Conservation (phyloP, 2,113 vertebrate species). For the Taxidea taxus region DNA sequence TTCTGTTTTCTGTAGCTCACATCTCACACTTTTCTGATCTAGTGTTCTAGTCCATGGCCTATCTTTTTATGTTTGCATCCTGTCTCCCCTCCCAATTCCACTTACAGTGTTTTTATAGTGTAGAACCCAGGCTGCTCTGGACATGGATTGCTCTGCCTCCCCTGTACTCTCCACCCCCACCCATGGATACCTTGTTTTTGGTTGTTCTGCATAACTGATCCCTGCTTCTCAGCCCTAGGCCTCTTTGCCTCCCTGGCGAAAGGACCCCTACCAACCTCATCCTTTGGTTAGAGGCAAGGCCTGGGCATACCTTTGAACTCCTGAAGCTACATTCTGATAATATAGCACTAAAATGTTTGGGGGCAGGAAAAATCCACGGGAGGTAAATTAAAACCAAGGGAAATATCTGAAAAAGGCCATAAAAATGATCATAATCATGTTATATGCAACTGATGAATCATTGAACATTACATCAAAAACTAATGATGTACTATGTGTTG, state of each 20-base stretch:
- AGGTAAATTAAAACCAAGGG: constrained; percentile 30
- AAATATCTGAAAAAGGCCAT: background rate
- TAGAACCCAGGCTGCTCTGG: background rate
- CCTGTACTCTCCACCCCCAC: background rate
- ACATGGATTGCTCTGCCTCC: background rate
- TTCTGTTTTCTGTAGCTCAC: background rate
- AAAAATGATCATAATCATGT: background rate
- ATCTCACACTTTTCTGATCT: background rate
- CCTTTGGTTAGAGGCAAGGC: background rate
- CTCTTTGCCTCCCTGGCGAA: background rate
- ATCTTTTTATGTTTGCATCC: background rate
- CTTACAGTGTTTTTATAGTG: background rate
- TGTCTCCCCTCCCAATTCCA: background rate
- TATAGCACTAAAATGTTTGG: background rate
- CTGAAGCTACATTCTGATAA: background rate
- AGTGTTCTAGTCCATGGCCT: background rate
- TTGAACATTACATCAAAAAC: too few species aligned
- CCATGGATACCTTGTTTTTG: background rate
- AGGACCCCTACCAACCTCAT: background rate
- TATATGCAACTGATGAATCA: too few species aligned
- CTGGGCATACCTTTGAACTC: background rate
- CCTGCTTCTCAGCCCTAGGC: background rate
- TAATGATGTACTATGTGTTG: too few species aligned
- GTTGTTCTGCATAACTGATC: background rate
- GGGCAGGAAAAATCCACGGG: background rate